A percentile compares a stretch with the other conserved stretches of the same genome.
phyloP scores from a whole-genome alignment of 2,888 invertebrate species.

The Drosophila multiciliata region DNA sequence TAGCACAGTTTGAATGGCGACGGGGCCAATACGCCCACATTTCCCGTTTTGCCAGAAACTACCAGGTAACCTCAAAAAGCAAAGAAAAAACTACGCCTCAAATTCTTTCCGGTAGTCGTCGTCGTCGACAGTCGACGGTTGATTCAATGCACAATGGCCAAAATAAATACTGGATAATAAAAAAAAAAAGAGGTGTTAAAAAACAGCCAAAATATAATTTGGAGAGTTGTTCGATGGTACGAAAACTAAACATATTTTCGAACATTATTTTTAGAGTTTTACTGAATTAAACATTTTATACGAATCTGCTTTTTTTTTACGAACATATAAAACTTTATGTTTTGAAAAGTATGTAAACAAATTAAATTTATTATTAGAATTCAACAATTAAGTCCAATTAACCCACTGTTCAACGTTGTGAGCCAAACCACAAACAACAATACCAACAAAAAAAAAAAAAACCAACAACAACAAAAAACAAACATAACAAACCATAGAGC shows the following conservation, averaged over 20 bases:
- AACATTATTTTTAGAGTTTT: neutral
- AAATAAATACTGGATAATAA: neutral
- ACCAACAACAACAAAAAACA: slow-evolving; percentile 55
- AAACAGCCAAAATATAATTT: neutral
- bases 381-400: neutral
- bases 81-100: slow-evolving; percentile 61
- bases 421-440: neutral
- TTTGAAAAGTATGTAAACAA: neutral
- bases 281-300: neutral
- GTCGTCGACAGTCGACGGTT: slow-evolving; percentile 19
- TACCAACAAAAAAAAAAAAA: neutral
- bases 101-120: slow-evolving; percentile 62
- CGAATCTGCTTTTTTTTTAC: neutral
- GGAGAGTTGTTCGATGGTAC: neutral
- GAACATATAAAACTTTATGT: neutral
- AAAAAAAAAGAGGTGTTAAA: neutral
- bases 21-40: slow-evolving; percentile 33
- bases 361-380: neutral
- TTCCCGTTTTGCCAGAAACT: slow-evolving; percentile 47
- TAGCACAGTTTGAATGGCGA: slow-evolving; percentile 56
- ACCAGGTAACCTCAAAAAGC: slow-evolving; percentile 66
- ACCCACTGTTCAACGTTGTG: slow-evolving; percentile 1
- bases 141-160: neutral
- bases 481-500: slow-evolving; percentile 42
- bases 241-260: neutral